Percentiles rank a stretch among this genome's conserved stretches.
Conservation (phyloP, 2,888 invertebrate genomes). For the Synergus itoensis region DNA sequence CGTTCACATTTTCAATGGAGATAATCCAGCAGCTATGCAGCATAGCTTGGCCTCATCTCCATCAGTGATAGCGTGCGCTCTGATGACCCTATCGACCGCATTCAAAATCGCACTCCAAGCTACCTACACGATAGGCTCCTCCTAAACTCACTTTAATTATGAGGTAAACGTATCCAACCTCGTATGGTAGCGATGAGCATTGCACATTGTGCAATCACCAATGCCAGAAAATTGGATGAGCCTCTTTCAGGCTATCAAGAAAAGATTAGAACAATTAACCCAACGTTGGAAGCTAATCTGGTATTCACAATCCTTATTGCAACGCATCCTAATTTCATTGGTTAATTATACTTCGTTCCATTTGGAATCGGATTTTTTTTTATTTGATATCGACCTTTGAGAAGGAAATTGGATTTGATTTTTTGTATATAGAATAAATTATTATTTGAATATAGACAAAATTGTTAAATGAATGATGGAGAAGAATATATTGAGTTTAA, state of each 20-base stretch:
- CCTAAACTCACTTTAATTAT: slow-evolving; percentile 45
- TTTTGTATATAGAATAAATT: background rate
- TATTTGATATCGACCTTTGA: background rate
- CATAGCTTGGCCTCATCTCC: slow-evolving; percentile 80
- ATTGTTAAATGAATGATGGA: background rate
- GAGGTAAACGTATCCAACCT: slow-evolving; percentile 45
- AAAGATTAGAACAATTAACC: slow-evolving; percentile 27
- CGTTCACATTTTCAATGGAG: slow-evolving; percentile 94
- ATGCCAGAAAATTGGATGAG: slow-evolving; percentile 25
- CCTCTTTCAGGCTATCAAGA: slow-evolving; percentile 19
- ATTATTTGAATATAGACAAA: background rate
- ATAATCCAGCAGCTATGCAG: slow-evolving; percentile 91
- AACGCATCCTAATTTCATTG: background rate
- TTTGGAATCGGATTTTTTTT: background rate
- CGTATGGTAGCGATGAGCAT: slow-evolving; percentile 3
- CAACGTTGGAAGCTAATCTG: background rate
- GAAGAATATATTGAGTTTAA: background rate
- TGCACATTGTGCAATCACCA: slow-evolving; percentile 25
- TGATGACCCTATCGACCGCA: slow-evolving; percentile 67
- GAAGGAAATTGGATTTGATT: background rate
- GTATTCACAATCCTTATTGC: background rate
- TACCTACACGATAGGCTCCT: slow-evolving; percentile 50
- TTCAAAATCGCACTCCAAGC: slow-evolving; percentile 62
- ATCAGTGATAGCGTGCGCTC: slow-evolving; percentile 66
- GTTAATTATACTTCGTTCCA: background rate